Conservation (phyloP, 2,888 invertebrate species). For the Metopia argyrocephala region DNA sequence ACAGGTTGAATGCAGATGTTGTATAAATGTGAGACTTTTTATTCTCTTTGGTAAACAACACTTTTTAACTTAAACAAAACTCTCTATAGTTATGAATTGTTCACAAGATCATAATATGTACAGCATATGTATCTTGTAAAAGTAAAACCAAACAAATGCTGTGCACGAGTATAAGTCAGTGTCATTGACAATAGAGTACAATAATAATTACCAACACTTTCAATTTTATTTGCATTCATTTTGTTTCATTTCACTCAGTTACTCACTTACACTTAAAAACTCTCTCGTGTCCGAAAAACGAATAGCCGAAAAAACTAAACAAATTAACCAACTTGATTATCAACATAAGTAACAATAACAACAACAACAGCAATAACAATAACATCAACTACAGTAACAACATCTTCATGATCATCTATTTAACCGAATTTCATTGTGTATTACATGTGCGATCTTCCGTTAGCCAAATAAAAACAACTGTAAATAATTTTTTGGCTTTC, state of each 20-base stretch:
- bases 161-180: background rate
- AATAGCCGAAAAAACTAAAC: background rate
- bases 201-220: conserved; percentile 39
- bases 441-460: conserved; percentile 62
- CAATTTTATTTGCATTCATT: conserved; percentile 62
- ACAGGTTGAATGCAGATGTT: background rate
- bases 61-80: background rate
- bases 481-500: conserved; percentile 39
- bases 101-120: no score
- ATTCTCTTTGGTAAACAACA: background rate
- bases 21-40: conserved; percentile 21
- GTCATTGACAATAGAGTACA: background rate
- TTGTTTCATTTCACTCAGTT: conserved; percentile 37
- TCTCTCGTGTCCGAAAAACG: background rate
- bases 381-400: background rate
- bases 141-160: background rate
- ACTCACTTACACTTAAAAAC: no score
- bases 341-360: background rate
- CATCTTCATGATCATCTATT: conserved; percentile 40
- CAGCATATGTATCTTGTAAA: no score
- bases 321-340: background rate
- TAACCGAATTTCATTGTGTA: conserved; percentile 45
- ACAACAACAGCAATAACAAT: conserved; percentile 16
- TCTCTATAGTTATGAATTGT: background rate
- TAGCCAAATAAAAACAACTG: conserved; percentile 47